Conservation (phyloP, 1,140 invertebrate species). For the Drosophila insularis region DNA sequence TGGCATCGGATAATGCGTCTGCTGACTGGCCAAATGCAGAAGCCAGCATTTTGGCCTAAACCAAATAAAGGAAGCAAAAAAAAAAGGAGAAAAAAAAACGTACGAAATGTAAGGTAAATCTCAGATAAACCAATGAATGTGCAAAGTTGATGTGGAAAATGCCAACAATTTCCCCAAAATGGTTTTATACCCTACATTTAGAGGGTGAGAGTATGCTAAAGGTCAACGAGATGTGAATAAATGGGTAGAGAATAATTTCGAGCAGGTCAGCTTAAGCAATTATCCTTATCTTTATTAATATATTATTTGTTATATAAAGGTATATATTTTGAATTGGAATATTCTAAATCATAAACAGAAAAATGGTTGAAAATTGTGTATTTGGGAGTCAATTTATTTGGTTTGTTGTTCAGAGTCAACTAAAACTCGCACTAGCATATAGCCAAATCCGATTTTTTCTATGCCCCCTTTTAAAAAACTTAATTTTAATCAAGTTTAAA, state of each 20-base stretch:
- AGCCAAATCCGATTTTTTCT: too few species aligned
- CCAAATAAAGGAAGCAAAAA: conserved; percentile 4
- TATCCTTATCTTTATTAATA: too few species aligned
- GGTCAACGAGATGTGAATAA: background rate
- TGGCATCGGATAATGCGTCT: conserved; percentile 72
- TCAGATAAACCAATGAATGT: conserved; percentile 16
- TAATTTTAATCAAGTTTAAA: too few species aligned
- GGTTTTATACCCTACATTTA: background rate
- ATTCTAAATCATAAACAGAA: too few species aligned
- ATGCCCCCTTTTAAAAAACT: too few species aligned
- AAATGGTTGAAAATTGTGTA: too few species aligned
- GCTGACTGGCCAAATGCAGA: conserved; percentile 66
- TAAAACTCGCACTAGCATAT: too few species aligned
- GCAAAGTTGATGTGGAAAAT: conserved; percentile 18
- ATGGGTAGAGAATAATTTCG: background rate
- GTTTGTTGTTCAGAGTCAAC: too few species aligned
- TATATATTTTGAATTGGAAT: too few species aligned
- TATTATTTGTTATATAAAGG: too few species aligned
- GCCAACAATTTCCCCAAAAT: conserved; percentile 16
- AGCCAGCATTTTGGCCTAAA: conserved; percentile 28
- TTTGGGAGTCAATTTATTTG: too few species aligned
- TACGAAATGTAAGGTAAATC: conserved; percentile 10
- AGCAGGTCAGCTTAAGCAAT: background rate
- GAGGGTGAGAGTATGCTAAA: background rate
- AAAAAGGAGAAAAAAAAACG: background rate